Conservation (phyloP, 2,888 invertebrate genomes). For the Elysia crispata region DNA sequence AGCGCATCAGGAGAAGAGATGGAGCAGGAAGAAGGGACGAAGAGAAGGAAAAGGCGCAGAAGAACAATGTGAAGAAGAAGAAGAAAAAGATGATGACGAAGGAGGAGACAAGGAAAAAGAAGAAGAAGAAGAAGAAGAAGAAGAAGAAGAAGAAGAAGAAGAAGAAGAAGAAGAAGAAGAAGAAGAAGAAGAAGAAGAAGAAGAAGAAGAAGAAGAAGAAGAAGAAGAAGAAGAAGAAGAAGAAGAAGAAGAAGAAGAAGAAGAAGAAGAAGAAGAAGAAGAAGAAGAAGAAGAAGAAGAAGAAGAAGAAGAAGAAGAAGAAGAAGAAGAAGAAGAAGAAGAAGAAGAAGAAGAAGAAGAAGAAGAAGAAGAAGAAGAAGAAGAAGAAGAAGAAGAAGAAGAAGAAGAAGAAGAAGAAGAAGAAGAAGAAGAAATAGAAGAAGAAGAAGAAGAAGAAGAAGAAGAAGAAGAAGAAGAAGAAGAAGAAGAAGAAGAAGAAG, state of each 20-base stretch:
- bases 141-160: not conserved
- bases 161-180: not conserved
- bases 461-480: slow-evolving; percentile 63
- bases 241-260: not conserved
- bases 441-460: slow-evolving; percentile 77
- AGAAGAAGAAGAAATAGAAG: not conserved
- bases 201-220: not conserved
- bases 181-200: not conserved
- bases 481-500: slow-evolving; percentile 4
- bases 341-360: slow-evolving; percentile 56
- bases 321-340: slow-evolving; percentile 78
- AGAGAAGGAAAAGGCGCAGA: slow-evolving; percentile 78
- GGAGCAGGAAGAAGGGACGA: slow-evolving; percentile 65
- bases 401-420: too few relatives aligned
- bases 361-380: too few relatives aligned
- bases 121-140: not conserved
- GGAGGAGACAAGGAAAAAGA: slow-evolving; percentile 22
- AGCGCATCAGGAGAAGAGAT: not conserved
- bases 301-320: not conserved
- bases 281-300: too few relatives aligned
- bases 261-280: too few relatives aligned
- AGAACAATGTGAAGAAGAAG: too few relatives aligned
- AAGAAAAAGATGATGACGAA: too few relatives aligned
- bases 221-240: not conserved
- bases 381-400: not conserved